Conservation (phyloP, 1,140 invertebrate species). For the Meloidogyne chitwoodi region DNA sequence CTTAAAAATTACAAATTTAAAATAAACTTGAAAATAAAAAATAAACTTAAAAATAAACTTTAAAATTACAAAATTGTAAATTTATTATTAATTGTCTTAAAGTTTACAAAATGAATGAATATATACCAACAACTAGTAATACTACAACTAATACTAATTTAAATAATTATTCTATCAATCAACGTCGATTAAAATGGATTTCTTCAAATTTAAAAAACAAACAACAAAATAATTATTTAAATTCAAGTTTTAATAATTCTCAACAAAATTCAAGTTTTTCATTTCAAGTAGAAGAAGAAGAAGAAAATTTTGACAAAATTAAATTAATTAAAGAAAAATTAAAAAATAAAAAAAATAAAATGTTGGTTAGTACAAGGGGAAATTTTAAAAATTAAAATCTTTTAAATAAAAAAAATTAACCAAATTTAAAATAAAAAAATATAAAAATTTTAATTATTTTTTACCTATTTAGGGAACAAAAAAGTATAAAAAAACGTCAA, state of each 20-base stretch:
- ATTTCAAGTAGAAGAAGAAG: neutral
- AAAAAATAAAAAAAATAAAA: neutral
- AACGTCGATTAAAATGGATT: neutral
- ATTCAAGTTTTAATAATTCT: neutral
- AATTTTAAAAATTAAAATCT: too few species aligned
- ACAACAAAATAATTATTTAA: neutral
- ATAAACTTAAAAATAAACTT: too few species aligned
- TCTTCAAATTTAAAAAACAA: neutral
- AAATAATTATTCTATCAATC: neutral
- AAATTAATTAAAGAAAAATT: neutral
- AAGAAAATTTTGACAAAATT: neutral
- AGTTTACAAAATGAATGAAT: neutral
- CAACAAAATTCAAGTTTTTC: conserved; percentile 6
- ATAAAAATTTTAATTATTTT: neutral
- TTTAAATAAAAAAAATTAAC: neutral
- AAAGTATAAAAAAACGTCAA: neutral
- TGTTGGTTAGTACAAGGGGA: neutral
- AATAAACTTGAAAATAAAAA: too few species aligned
- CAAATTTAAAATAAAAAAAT: neutral
- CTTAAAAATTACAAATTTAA: too few species aligned
- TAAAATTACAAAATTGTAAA: too few species aligned
- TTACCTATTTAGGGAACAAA: neutral
- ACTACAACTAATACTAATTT: neutral
- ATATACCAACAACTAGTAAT: neutral
- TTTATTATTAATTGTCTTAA: too few species aligned